A percentile compares a stretch with the other conserved stretches of the same genome.
These are phyloP conservation scores for Glaucomys volans DNA, from an alignment of 2,113 vertebrate genomes.

Conservation along the genomic window DNA sequence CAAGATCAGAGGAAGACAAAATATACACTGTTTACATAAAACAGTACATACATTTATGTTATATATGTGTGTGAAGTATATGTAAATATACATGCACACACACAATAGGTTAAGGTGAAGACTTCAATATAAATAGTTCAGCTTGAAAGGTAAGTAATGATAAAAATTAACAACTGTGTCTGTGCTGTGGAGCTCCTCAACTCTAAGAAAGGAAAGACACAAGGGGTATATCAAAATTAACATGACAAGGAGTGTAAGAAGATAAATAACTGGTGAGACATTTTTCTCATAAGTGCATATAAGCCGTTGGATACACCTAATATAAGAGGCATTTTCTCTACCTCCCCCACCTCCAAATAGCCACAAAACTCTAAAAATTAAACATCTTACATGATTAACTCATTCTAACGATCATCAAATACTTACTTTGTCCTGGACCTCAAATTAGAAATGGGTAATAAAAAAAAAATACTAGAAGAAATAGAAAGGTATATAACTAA, in stretches of 20 bases:
- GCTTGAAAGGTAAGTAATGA: neutral
- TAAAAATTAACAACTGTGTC: neutral
- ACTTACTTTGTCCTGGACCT: neutral
- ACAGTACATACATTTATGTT: neutral
- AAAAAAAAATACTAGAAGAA: slow-evolving; percentile 10
- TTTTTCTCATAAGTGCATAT: neutral
- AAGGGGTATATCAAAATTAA: neutral
- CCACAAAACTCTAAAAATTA: slow-evolving; percentile 4
- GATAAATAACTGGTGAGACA: neutral
- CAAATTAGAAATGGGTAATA: neutral
- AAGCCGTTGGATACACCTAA: slow-evolving; percentile 11
- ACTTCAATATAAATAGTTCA: neutral
- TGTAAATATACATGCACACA: neutral
- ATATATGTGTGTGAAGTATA: neutral
- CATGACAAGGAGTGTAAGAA: neutral
- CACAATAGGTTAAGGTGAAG: neutral
- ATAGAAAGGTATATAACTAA: neutral
- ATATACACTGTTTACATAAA: neutral
- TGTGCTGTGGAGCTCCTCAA: neutral
- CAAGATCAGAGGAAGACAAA: slow-evolving; percentile 5
- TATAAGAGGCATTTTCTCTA: neutral
- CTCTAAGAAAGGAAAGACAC: neutral
- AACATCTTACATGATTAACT: neutral
- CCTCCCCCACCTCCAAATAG: neutral
- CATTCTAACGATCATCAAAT: slow-evolving; percentile 32